Conservation (phyloP, 2,888 invertebrate species). For the Hypsopygia costalis region DNA sequence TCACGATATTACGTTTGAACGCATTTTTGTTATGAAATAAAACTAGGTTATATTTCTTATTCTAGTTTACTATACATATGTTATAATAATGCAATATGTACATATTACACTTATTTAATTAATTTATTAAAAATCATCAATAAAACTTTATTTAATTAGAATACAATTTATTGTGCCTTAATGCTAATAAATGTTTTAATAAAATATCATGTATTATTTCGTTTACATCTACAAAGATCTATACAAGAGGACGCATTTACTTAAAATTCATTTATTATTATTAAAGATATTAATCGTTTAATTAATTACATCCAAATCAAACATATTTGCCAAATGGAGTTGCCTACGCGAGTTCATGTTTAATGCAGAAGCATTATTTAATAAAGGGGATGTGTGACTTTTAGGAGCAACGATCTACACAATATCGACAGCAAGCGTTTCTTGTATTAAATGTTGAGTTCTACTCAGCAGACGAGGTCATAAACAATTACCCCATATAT, state of each 20-base stretch:
- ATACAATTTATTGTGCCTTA: not conserved
- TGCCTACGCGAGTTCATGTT: too few species aligned
- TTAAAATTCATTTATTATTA: constrained; percentile 12
- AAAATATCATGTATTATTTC: not conserved
- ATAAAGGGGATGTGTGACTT: too few species aligned
- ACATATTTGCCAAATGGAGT: too few species aligned
- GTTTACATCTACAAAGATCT: not conserved
- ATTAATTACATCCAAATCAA: too few species aligned
- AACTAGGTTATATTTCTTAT: constrained; percentile 16
- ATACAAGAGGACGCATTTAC: constrained; percentile 22
- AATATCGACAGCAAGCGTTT: too few species aligned
- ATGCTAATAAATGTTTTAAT: constrained; percentile 1
- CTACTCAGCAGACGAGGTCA: too few species aligned
- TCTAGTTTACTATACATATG: constrained; percentile 20
- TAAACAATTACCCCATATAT: too few species aligned
- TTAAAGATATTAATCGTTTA: too few species aligned
- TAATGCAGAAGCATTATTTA: too few species aligned
- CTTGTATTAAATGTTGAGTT: too few species aligned
- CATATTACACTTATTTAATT: constrained; percentile 32
- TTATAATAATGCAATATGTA: constrained; percentile 39
- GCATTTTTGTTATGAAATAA: constrained; percentile 8
- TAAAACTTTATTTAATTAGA: not conserved
- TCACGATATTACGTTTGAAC: constrained; percentile 4
- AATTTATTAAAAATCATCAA: not conserved
- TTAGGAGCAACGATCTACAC: too few species aligned